Conservation (phyloP, 2,797 vertebrate species). For the Sphenopsis melanotis region DNA sequence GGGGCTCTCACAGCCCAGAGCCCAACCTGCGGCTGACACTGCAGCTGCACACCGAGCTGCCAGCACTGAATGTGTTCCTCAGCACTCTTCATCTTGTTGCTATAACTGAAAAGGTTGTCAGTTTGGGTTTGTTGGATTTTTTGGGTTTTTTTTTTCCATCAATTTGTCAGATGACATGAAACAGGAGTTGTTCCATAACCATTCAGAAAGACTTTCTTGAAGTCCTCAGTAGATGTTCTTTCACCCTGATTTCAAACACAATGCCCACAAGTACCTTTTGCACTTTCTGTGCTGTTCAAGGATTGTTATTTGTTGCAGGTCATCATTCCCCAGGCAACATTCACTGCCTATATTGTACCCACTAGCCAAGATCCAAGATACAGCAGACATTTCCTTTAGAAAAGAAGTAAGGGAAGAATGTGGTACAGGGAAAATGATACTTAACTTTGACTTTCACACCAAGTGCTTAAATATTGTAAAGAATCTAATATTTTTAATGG, state of each 20-base stretch:
- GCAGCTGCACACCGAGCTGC: neutral
- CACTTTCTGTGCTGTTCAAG: neutral
- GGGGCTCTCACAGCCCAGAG: neutral
- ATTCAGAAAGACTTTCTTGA: neutral
- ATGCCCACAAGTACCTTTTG: neutral
- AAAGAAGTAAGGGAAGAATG: neutral
- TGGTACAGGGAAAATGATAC: neutral
- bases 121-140: neutral
- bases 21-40: neutral
- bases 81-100: neutral
- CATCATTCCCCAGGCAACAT: neutral
- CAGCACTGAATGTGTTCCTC: neutral
- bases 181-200: neutral
- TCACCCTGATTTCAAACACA: neutral
- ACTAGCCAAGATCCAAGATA: neutral
- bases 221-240: neutral
- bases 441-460: neutral
- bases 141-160: rapidly evolving
- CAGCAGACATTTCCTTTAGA: neutral
- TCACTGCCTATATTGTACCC: neutral
- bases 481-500: neutral
- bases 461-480: neutral
- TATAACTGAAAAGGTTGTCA: neutral
- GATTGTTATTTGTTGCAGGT: neutral
- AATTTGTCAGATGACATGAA: neutral